phyloP scores from a whole-genome alignment of 2,797 vertebrate genomes.

The Poeciliopsis turneri region DNA sequence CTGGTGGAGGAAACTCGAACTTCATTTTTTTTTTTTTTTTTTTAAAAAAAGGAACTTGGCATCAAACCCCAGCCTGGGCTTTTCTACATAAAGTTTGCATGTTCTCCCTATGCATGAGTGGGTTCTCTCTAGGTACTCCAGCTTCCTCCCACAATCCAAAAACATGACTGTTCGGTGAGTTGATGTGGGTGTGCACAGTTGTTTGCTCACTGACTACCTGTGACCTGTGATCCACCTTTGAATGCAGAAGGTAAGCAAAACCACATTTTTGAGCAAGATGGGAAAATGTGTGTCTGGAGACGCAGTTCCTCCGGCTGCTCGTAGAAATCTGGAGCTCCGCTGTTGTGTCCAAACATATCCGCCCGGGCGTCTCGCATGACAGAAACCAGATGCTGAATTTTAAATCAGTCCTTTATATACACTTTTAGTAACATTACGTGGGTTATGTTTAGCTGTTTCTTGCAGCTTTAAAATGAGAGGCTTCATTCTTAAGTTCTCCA shows the following conservation, averaged over 20 bases:
- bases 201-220: neutral
- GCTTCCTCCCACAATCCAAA: neutral
- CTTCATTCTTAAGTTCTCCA: neutral
- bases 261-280: too few species aligned
- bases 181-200: neutral
- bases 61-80: neutral
- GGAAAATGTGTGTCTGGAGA: too few species aligned
- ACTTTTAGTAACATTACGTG: neutral
- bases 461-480: neutral
- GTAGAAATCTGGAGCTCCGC: neutral
- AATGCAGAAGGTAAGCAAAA: neutral
- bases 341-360: neutral
- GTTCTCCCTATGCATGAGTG: neutral
- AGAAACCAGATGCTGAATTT: neutral
- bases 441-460: neutral
- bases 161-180: neutral
- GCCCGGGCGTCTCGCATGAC: neutral
- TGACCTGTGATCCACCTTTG: neutral
- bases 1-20: neutral
- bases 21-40: neutral
- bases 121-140: neutral
- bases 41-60: too few species aligned
- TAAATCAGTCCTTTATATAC: neutral
- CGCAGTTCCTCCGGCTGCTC: neutral
- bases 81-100: neutral